Evolutionary conservation across 2,888 invertebrate species (phyloP), one percentile per base, ranked within the genome.

Genomic region (Phaedon cochleariae): DNA sequence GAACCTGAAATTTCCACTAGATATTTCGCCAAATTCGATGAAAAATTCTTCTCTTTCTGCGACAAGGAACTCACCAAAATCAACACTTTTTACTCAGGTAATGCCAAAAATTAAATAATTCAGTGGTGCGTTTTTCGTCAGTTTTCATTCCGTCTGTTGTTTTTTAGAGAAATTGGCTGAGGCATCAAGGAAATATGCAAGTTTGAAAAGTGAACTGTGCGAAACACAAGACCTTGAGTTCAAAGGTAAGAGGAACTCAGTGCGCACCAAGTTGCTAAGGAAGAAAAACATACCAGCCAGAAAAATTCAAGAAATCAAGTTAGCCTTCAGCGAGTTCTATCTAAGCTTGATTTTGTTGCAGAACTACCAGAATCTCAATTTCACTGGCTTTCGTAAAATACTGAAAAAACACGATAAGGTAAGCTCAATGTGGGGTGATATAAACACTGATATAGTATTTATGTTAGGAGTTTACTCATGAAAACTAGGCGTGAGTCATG

Each of bases 371-470:
- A 97, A 96, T 82, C 87, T 99, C 60, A 99, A 99, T 85, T 97
- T 96, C 79, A 99, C 98, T 2, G 99, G 98, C 1, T 99, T 99
- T 86, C 89, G 98, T 69, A 99, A 99, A 85, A 99, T 99, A 80
- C 88, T 99, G 69, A 99, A 99, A 84, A 99, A 99, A 84, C 98
- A 98, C 82, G 99, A 99, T 85, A 99, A 99, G 90, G 96, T 96
- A 83, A 70, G 67, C 63, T 37, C 6, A 20, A 10, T 17, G 1
- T 18, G n/a, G n/a, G n/a, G n/a, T n/a, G n/a, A n/a, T n/a, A n/a
- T n/a, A n/a, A n/a, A n/a, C n/a, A n/a, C n/a, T n/a, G n/a, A n/a
- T n/a, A n/a, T n/a, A n/a, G n/a, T n/a, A n/a, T n/a, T n/a, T n/a
- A n/a, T n/a, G n/a, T n/a, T n/a, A n/a, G n/a, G n/a, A n/a, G n/a